phyloP scores from a whole-genome alignment of 2,797 vertebrate genomes.

The Lepilemur septentrionalis region DNA sequence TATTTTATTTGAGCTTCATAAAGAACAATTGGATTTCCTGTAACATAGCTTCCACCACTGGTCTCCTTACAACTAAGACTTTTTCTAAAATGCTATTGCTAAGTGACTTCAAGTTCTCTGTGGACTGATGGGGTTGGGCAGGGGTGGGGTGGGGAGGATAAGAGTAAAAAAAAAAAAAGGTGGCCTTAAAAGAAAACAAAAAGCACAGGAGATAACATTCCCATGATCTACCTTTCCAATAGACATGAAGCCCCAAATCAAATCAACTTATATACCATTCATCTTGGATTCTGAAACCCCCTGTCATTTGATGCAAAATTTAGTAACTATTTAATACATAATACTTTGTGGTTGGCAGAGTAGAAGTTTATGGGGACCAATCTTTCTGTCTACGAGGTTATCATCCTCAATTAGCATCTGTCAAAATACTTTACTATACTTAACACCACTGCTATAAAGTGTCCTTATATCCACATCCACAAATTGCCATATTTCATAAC shows the following conservation, averaged over 20 bases:
- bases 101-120: slow-evolving; percentile 1
- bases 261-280: neutral
- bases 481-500: neutral
- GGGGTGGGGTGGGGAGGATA: neutral
- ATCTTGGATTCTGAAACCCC: slow-evolving; percentile 28
- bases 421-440: neutral
- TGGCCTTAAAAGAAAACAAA: slow-evolving; percentile 28
- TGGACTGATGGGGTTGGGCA: neutral
- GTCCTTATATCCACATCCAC: neutral
- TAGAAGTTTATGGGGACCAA: neutral
- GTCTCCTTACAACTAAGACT: neutral
- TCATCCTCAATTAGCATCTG: neutral
- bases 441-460: neutral
- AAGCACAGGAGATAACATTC: neutral
- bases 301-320: neutral
- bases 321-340: neutral
- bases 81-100: neutral
- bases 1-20: slow-evolving; percentile 22
- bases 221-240: neutral
- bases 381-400: neutral
- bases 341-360: neutral
- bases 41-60: neutral
- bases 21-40: neutral
- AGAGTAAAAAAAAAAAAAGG: neutral
- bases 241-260: neutral